A percentile compares a stretch with the other conserved stretches of the same genome.
phyloP scores from a whole-genome alignment of 2,113 vertebrate species.

The Oxyura jamaicensis region DNA sequence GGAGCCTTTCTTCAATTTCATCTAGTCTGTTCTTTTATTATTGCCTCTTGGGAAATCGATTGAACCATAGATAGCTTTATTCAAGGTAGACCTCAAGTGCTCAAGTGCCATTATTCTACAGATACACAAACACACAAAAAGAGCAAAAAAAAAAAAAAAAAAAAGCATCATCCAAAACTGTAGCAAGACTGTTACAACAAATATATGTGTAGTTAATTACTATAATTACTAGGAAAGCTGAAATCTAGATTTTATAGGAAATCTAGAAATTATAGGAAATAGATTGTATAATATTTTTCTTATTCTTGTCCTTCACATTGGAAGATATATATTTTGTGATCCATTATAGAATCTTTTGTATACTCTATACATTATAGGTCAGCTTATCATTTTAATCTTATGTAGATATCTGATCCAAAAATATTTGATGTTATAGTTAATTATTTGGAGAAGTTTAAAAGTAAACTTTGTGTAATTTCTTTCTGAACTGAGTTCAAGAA shows the following conservation, averaged over 20 bases:
- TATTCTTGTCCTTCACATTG: background rate
- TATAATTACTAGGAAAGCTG: background rate
- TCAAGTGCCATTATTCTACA: background rate
- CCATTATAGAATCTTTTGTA: background rate
- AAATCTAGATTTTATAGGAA: no score
- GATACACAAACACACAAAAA: background rate
- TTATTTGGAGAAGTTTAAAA: background rate
- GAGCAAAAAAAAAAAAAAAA: background rate
- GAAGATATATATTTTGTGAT: background rate
- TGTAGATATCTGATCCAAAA: fast-evolving
- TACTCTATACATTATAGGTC: background rate
- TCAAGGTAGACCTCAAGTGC: background rate
- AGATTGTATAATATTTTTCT: background rate
- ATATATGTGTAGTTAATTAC: background rate
- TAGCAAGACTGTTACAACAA: background rate
- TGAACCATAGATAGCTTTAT: background rate
- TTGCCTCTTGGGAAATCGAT: background rate
- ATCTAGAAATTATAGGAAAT: background rate
- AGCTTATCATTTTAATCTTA: fast-evolving
- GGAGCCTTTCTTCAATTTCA: background rate
- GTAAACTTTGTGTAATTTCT: background rate
- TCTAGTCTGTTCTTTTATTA: background rate
- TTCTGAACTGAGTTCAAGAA: background rate
- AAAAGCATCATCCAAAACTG: background rate
- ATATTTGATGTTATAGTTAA: background rate